A percentile compares a stretch with the other conserved stretches of the same genome.
Conservation (phyloP, 2,797 vertebrate species). For the Varecia variegata region DNA sequence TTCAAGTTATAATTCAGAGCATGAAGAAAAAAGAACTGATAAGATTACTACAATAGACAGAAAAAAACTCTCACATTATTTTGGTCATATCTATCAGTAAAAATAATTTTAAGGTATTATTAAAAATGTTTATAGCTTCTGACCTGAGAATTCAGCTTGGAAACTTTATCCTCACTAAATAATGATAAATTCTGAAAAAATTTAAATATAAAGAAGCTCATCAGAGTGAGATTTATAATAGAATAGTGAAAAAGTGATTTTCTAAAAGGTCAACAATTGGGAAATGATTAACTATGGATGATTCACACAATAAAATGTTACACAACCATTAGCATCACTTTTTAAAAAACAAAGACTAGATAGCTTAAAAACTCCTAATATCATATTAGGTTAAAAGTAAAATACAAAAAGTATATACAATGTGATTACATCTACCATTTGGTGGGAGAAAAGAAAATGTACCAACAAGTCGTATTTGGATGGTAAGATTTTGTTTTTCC, state of each 20-base stretch:
- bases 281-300: background rate
- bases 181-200: slow-evolving; percentile 33
- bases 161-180: slow-evolving; percentile 33
- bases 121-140: background rate
- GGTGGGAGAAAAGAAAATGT: background rate
- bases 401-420: background rate
- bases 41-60: background rate
- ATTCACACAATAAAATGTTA: slow-evolving; percentile 7
- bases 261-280: background rate
- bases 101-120: background rate
- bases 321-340: background rate
- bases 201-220: background rate
- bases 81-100: background rate
- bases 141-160: background rate
- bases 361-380: background rate
- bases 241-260: background rate
- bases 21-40: background rate
- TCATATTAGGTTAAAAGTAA: slow-evolving; percentile 28
- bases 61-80: background rate
- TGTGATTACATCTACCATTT: background rate
- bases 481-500: background rate
- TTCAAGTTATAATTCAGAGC: background rate
- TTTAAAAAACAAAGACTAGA: background rate
- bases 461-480: background rate
- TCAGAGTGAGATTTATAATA: background rate